These are phyloP conservation scores for Acestrorhynchus altus DNA, from an alignment of 2,797 vertebrate species.

Conservation along the genomic window DNA sequence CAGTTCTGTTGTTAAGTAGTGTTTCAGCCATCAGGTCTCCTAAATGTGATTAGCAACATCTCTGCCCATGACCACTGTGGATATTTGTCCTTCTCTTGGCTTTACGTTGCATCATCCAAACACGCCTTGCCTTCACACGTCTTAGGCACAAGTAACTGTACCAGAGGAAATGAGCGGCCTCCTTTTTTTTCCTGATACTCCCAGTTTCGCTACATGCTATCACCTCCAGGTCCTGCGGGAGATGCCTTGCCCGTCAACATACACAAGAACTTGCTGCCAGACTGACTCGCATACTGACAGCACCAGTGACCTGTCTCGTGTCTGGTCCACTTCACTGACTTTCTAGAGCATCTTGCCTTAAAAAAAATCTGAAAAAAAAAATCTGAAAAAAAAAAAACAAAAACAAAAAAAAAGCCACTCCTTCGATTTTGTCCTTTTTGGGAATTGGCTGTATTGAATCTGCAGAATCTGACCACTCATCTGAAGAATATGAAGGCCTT, in stretches of 20 bases:
- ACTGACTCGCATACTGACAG: slow-evolving; percentile 4
- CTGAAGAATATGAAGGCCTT: not conserved
- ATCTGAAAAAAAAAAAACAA: not conserved
- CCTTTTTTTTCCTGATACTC: not conserved
- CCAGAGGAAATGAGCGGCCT: not conserved
- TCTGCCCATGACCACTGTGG: not conserved
- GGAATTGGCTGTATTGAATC: not conserved
- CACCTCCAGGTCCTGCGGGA: slow-evolving; percentile 4
- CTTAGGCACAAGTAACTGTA: not conserved
- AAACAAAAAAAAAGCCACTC: not conserved
- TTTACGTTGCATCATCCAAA: slow-evolving; percentile 6
- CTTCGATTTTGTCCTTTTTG: not conserved
- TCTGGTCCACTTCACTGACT: slow-evolving; percentile 37
- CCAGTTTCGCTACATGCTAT: slow-evolving; percentile 8
- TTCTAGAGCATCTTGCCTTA: slow-evolving; percentile 32
- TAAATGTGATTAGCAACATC: not conserved
- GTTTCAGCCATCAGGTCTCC: too few relatives aligned
- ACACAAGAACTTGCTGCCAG: slow-evolving; percentile 23
- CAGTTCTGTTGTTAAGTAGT: too few relatives aligned
- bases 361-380: not conserved
- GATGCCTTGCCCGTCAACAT: not conserved
- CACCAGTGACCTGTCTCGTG: slow-evolving; percentile 32
- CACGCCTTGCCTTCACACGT: not conserved
- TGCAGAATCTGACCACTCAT: not conserved
- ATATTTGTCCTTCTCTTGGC: not conserved